Conservation (phyloP, 2,888 invertebrate species). For the Stenodema calcarata region DNA sequence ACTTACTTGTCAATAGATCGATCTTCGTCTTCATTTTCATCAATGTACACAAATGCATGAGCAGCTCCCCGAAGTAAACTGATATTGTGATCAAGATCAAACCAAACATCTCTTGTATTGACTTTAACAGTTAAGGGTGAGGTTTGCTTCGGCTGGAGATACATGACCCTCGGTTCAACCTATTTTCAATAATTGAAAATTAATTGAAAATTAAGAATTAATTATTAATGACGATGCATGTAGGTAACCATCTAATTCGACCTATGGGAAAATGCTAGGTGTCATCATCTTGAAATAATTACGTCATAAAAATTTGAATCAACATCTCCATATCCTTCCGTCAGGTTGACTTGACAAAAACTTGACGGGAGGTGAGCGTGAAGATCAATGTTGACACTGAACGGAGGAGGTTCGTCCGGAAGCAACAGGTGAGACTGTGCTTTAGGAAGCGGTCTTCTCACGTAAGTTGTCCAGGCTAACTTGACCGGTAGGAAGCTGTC, state of each 20-base stretch:
- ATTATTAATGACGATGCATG: no score
- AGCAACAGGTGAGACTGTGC: not conserved
- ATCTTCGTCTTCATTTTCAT: constrained; percentile 8
- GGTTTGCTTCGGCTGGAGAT: constrained; percentile 22
- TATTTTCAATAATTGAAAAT: not conserved
- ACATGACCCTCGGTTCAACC: constrained; percentile 30
- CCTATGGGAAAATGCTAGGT: not conserved
- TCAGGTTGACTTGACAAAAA: constrained; percentile 21
- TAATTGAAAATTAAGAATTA: not conserved
- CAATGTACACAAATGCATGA: constrained; percentile 12
- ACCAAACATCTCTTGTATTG: constrained; percentile 29
- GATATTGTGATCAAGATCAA: constrained; percentile 22
- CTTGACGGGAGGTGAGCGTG: not conserved
- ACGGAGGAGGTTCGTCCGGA: constrained; percentile 25
- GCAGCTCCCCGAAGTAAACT: constrained; percentile 22
- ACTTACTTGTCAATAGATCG: not conserved
- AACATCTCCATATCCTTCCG: constrained; percentile 31
- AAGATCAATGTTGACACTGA: constrained; percentile 31
- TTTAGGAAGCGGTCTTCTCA: not conserved
- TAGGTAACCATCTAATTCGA: no score
- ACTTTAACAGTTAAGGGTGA: constrained; percentile 1
- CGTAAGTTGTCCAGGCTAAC: constrained; percentile 39
- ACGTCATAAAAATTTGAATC: constrained; percentile 36
- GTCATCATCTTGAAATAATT: not conserved
- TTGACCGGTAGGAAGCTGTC: constrained; percentile 41